Base-by-base conservation (phyloP, 1,140 invertebrate genomes). In the Heliconius eleuchia region DNA sequence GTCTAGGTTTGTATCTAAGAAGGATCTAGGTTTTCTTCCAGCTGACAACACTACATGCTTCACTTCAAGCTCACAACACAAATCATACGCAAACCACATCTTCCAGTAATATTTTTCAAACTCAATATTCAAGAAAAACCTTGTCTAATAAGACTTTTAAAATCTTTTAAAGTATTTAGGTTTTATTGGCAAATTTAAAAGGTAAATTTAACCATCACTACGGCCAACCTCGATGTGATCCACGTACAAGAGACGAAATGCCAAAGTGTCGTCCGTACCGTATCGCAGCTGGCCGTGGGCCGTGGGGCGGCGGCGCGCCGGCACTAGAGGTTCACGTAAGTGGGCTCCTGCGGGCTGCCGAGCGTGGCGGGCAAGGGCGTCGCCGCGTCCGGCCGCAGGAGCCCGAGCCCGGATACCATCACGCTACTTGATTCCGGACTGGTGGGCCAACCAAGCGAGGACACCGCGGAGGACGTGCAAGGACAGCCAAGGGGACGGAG, bases 271-370 rank as follows among this genome's bases (percentile, higher is more conserved):
- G 13, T 27, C 23, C 60, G 60, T 66, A 27, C 60, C 60, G 23
- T 30, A 11, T 66, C 19, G 55, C 79, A 85, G 92, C 91, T 92
- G 90, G 91, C 92, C 92, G 92, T 94, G 82, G 78, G 79, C 86
- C 79, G 77, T 80, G 82, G 89, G 96, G 95, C 96, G 96, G 95
- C 96, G 95, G 95, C 94, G 93, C 95, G 96, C 95, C 95, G 96
- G 96, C 96, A 96, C 97, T 97, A 98, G 96, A 98, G 97, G 96
- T 98, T 98, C 93, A 98, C 98, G 96, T 98, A 98, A 89, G 98
- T 98, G 82, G 97, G 97, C 96, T 98, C 97, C 95, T 98, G 97
- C 88, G 97, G 97, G 92, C 97, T 96, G 92, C 96, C 96, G 93
- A 95, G 95, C 92, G 91, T 92, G 87, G 95, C 88, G 88, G 95